Percentiles rank a stretch among this genome's conserved stretches.
These are phyloP conservation scores for Mechanitis messenoides DNA, from an alignment of 2,888 invertebrate species.

Conservation along the genomic window DNA sequence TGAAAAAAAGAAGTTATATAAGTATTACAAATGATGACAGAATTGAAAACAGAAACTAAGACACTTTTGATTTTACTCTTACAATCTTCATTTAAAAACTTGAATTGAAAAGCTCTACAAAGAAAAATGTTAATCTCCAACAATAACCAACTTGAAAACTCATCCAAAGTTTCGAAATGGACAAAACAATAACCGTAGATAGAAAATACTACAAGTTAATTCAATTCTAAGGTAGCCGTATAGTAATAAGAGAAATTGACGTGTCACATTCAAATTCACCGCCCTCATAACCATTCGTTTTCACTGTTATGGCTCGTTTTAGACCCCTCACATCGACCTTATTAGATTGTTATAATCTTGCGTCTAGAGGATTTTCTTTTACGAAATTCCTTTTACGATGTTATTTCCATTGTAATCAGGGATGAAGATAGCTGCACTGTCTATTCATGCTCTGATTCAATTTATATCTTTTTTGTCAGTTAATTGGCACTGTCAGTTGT, in stretches of 20 bases:
- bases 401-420: constrained; percentile 2
- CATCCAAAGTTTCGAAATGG: constrained; percentile 1
- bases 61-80: too few relatives aligned
- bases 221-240: constrained; percentile 4
- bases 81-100: background rate
- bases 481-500: background rate
- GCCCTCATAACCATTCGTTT: constrained; percentile 28
- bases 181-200: constrained; percentile 1
- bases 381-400: background rate
- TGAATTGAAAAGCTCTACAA: background rate
- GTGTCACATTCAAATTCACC: constrained; percentile 10
- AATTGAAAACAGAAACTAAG: too few relatives aligned
- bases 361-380: background rate
- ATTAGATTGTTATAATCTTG: constrained; percentile 6
- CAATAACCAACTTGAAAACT: constrained; percentile 1
- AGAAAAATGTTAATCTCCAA: background rate
- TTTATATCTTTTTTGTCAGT: background rate
- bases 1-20: too few relatives aligned
- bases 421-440: constrained; percentile 5
- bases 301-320: constrained; percentile 30
- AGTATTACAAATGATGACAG: too few relatives aligned
- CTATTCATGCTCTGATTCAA: background rate
- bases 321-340: background rate
- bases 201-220: background rate
- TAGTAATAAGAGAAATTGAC: background rate